Evolutionary conservation across 1,140 invertebrate species (phyloP), one percentile per base, ranked within the genome.

Genomic region (Danaus melanippus): DNA sequence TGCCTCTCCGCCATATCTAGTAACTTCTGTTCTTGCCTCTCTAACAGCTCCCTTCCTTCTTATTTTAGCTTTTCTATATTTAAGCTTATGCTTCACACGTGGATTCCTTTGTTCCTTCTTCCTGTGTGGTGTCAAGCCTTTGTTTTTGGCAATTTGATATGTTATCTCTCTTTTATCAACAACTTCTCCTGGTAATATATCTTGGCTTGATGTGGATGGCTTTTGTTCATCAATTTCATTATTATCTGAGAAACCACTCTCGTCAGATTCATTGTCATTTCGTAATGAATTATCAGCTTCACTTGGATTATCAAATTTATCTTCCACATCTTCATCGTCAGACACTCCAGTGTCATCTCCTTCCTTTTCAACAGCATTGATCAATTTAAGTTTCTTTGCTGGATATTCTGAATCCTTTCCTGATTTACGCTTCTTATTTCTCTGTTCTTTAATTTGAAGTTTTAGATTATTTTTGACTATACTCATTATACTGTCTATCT

Each of bases 121-220:
- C 56, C 95, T 91, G 62, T 93, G 89, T 9, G 96, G 95, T 42
- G 93, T 97, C 1, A 98, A 88, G 42, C 97, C 97, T 87, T 97
- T 98, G 73, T 99, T 99, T 83, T 98, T 98, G 8, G 93, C 92
- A 71, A 98, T 98, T 90, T 97, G 90, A 79, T 96, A 96, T 11
- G 94, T 97, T 64, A 98, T 97, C 50, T 90, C 90, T 70, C 97
- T 89, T 73, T 95, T 97, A 40, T 87, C 90, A 46, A 66, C 76
- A 17, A 77, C 64, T 44, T 83, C 78, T 46, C 71, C 72, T 53
- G 66, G 41, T 53, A 64, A 70, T 53, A 72, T 44, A 59, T 71
- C 56, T 58, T 73, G 59, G 49, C 67, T 60, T 61, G 74, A 74
- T 61, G 71, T 71, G 64, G 69, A 61, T 40, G 70, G 72, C 79